phyloP scores from a whole-genome alignment of 30 jellyfish, hydroid and myxozoan genomes.

The Phacellophora camtschatica region DNA sequence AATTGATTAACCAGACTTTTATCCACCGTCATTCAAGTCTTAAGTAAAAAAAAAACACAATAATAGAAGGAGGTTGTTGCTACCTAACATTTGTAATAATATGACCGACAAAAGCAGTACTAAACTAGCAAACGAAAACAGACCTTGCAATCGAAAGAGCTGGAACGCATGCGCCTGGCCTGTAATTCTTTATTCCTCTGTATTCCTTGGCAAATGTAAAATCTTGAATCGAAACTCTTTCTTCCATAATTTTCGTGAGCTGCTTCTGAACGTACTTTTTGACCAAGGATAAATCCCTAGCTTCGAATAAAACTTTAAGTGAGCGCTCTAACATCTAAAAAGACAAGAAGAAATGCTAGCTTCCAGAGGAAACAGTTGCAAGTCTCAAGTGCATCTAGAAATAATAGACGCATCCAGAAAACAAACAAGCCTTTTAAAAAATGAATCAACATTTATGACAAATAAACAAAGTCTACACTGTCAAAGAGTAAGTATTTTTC shows the following conservation, averaged over 20 bases:
- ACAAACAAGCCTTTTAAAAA: no score
- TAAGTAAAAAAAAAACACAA: neutral
- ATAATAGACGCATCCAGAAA: no score
- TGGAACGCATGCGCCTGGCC: constrained; percentile 97
- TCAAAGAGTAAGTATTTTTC: no score
- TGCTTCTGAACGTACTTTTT: constrained; percentile 74
- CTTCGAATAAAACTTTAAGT: constrained; percentile 75
- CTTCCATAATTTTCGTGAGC: constrained; percentile 82
- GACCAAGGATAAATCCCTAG: constrained; percentile 81
- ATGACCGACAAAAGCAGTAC: neutral
- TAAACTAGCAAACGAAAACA: neutral
- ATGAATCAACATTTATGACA: no score
- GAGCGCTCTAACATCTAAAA: constrained; percentile 82
- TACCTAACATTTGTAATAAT: neutral
- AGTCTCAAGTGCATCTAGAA: no score
- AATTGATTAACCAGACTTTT: no score
- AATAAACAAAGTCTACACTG: no score
- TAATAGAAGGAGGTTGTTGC: neutral
- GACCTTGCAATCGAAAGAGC: constrained; percentile 86
- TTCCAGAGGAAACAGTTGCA: no score
- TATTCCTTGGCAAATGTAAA: constrained; percentile 90
- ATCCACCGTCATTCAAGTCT: no score
- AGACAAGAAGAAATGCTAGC: neutral
- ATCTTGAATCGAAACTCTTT: constrained; percentile 78
- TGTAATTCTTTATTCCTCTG: constrained; percentile 84